These are phyloP conservation scores for Coregonus clupeaformis DNA, from an alignment of 2,113 vertebrate species.

Conservation along the genomic window DNA sequence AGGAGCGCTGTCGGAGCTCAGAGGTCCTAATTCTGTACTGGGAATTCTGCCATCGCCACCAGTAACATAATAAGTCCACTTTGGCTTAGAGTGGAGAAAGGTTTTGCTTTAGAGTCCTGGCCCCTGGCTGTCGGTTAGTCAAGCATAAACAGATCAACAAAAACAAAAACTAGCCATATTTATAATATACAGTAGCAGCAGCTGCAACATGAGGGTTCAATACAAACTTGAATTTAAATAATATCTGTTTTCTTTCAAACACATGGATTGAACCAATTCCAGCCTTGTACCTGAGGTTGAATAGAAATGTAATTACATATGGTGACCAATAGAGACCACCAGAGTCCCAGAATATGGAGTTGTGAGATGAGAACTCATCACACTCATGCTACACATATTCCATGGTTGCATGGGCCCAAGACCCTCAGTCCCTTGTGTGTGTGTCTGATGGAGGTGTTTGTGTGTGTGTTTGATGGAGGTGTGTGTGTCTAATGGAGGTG, in stretches of 20 bases:
- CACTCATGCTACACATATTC: neutral
- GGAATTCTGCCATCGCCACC: constrained; percentile 69
- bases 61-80: constrained; percentile 72
- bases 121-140: constrained; percentile 61
- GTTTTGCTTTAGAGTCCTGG: constrained; percentile 49
- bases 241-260: neutral
- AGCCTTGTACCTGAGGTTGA: neutral
- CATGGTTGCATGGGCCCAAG: neutral
- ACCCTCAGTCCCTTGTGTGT: neutral
- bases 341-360: constrained; percentile 39
- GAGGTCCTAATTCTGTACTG: constrained; percentile 72
- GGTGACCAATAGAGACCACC: constrained; percentile 65
- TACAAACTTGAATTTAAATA: neutral
- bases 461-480: neutral
- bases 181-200: constrained; percentile 39
- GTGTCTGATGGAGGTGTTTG: neutral
- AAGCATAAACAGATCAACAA: constrained; percentile 66
- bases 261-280: neutral
- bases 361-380: neutral
- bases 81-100: constrained; percentile 53
- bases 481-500: neutral
- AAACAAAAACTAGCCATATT: constrained; percentile 34
- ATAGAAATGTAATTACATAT: neutral
- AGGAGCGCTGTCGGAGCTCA: constrained; percentile 67
- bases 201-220: constrained; percentile 44